Conservation (phyloP, 2,113 vertebrate species). For the Triplophysa tibetana region DNA sequence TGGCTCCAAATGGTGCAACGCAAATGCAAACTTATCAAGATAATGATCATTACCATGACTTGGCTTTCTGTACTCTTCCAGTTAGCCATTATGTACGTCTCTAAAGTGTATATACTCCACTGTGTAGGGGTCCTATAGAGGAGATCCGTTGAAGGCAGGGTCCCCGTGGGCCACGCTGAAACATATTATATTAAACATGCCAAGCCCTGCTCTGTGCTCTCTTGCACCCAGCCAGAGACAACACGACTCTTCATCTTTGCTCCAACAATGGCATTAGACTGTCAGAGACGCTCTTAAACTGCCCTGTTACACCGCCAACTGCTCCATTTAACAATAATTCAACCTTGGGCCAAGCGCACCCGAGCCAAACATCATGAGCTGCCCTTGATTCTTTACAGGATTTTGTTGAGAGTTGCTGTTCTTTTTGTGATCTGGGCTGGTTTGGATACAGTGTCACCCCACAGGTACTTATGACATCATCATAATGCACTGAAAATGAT, state of each 20-base stretch:
- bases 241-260: constrained; percentile 34
- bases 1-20: constrained; percentile 38
- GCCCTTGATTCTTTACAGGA: constrained; percentile 10
- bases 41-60: constrained; percentile 43
- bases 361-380: constrained; percentile 39
- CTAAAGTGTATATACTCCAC: constrained; percentile 24
- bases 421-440: neutral
- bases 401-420: neutral
- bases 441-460: constrained; percentile 20
- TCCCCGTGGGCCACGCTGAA: constrained; percentile 24
- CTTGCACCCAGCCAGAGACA: constrained; percentile 45
- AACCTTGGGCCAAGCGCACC: constrained; percentile 28
- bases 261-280: constrained; percentile 55
- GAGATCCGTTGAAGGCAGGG: constrained; percentile 15
- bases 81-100: constrained; percentile 18
- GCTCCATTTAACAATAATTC: constrained; percentile 53
- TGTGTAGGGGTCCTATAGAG: constrained; percentile 20
- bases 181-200: constrained; percentile 45
- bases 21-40: constrained; percentile 45
- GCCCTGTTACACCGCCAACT: constrained; percentile 45
- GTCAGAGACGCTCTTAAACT: constrained; percentile 41
- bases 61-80: constrained; percentile 18
- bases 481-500: constrained; percentile 1
- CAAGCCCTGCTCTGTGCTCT: constrained; percentile 39
- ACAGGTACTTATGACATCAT: constrained; percentile 41